Base-by-base conservation (phyloP, 1,140 invertebrate genomes). In the Drosophila azteca region DNA sequence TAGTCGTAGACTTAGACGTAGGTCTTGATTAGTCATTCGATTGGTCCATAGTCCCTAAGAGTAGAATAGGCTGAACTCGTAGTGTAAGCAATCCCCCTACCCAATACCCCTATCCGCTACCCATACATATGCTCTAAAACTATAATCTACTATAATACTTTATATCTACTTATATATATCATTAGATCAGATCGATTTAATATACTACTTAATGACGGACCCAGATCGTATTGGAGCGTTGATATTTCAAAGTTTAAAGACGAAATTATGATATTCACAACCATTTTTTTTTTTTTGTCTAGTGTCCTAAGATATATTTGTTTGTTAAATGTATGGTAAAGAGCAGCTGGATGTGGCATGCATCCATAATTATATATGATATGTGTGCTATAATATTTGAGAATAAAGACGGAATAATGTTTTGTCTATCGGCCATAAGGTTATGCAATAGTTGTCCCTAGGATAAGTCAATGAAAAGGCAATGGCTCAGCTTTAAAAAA, bases 41-140 rank as follows among this genome's bases (percentile, higher is more conserved):
- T 80, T 81, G 77, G 77, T 84, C 81, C 81, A 77, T 74, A 84
- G 77, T 50, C 58, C 20, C 5, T 85, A 85, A 84, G 77, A 17
- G 39, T 61, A 74, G 69, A 44, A 50, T 75, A 75, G 54, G 8
- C 54, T 54, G 44, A 39, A 65, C 55, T 48, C 63, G 35, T 52
- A 54, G 46, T 22, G 1, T 61, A 64, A 73, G 43, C 35, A n/a
- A 11, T 5, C 35, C 11, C 35, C 35, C 35, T 1, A 13, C 35
- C 11, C 5, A 20, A 20, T 20, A 20, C 17, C 17, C 24, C 24
- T 26, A 26, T 5, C 24, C 24, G 0, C 24, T 26, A 5, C 60
- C 46, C 55, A 66, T 44, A 29, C 43, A 41, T 57, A 29, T 29
- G 26, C 26, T 49, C 31, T 22, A 50, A 31, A 29, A 31, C 39